A percentile compares a stretch with the other conserved stretches of the same genome.
Evolutionary conservation across 2,797 vertebrate species (phyloP).

Genomic region (Erithacus rubecula): DNA sequence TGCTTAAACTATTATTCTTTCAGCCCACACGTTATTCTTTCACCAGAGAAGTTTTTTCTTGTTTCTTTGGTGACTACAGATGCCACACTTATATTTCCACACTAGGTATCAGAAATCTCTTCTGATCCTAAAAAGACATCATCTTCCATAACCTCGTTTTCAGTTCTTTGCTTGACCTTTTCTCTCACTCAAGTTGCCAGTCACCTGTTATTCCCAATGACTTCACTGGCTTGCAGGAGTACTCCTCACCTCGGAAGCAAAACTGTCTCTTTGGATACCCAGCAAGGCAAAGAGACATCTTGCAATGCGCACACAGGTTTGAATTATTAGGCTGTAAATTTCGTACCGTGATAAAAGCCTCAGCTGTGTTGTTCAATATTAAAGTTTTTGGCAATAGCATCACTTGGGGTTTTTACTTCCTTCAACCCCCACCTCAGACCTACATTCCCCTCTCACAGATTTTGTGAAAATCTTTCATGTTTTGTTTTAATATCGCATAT

Average conservation of each 20-base stretch:
- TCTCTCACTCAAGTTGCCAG: neutral
- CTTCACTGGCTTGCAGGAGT: neutral
- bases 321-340: constrained; percentile 58
- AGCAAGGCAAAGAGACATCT: neutral
- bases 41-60: neutral
- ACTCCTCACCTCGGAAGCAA: neutral
- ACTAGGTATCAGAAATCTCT: neutral
- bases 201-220: neutral
- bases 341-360: constrained; percentile 59
- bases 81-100: neutral
- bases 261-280: neutral
- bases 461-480: constrained; percentile 55
- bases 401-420: constrained; percentile 14
- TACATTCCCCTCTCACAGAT: constrained; percentile 2
- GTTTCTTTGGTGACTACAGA: neutral
- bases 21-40: neutral
- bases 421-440: neutral
- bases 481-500: constrained; percentile 48
- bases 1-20: neutral
- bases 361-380: constrained; percentile 53
- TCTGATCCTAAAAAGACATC: neutral
- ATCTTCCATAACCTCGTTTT: neutral
- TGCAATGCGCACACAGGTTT: neutral
- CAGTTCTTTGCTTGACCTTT: neutral
- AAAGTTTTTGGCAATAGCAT: constrained; percentile 27